Percentiles rank a stretch among this genome's conserved stretches.
phyloP scores from a whole-genome alignment of 2,113 vertebrate genomes.

The Indicator maculatus region DNA sequence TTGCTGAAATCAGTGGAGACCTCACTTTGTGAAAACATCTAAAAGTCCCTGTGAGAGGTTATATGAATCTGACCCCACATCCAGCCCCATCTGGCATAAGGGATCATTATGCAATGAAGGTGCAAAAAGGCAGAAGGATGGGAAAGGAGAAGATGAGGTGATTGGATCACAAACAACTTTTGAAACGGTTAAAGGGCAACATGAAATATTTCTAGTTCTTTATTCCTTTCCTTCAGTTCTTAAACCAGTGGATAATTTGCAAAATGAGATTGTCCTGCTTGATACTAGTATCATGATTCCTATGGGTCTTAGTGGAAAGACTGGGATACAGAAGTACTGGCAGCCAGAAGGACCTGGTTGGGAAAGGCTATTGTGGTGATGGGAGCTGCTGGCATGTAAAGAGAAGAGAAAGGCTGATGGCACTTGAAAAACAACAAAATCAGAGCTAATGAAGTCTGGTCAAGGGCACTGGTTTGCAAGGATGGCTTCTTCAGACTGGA shows the following conservation, averaged over 20 bases:
- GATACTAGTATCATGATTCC: not conserved
- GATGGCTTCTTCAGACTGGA: not conserved
- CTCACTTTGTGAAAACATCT: not conserved
- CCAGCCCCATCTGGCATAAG: too few relatives aligned
- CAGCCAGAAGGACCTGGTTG: not conserved
- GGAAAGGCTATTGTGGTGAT: not conserved
- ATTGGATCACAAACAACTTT: not conserved
- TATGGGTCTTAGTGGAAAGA: not conserved
- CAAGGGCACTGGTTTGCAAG: not conserved
- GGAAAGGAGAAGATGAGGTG: not conserved
- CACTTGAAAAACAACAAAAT: not conserved
- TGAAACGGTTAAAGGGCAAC: not conserved
- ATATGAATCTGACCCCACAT: not conserved
- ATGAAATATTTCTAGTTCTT: not conserved
- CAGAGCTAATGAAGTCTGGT: not conserved
- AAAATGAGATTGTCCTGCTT: not conserved
- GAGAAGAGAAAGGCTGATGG: not conserved
- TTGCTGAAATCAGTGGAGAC: not conserved
- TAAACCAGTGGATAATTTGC: not conserved
- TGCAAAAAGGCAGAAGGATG: not conserved
- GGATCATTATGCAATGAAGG: not conserved
- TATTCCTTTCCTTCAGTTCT: not conserved
- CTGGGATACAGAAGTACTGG: not conserved
- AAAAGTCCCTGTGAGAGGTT: not conserved
- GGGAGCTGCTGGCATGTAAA: not conserved